phyloP scores from a whole-genome alignment of 1,140 invertebrate species.

The Ostrea edulis region DNA sequence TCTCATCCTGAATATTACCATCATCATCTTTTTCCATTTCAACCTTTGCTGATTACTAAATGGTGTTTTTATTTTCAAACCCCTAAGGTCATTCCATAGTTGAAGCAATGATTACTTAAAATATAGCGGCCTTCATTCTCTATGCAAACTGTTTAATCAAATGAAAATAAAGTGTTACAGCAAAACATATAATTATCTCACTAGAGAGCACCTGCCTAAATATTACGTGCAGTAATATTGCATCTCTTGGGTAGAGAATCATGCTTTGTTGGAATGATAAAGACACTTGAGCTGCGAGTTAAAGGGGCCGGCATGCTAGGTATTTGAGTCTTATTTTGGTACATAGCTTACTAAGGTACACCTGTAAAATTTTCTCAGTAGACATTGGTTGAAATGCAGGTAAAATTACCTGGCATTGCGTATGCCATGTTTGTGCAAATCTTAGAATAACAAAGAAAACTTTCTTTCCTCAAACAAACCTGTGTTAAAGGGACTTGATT shows the following conservation, averaged over 20 bases:
- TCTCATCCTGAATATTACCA: not conserved
- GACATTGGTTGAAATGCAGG: conserved; percentile 32
- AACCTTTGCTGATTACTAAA: not conserved
- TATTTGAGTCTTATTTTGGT: conserved; percentile 32
- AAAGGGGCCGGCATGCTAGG: conserved; percentile 25
- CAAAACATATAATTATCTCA: conserved; percentile 15
- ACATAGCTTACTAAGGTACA: conserved; percentile 19
- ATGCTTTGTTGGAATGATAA: conserved; percentile 16
- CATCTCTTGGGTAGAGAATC: not conserved
- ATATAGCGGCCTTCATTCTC: conserved; percentile 8
- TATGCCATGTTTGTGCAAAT: conserved; percentile 38
- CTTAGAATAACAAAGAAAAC: conserved; percentile 25
- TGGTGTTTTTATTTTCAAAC: not conserved
- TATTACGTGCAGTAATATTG: conserved; percentile 25
- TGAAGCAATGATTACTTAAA: conserved; percentile 7
- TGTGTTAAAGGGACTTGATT: conserved; percentile 23
- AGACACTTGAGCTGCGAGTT: conserved; percentile 23
- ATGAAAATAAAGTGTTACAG: conserved; percentile 33
- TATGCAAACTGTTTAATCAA: conserved; percentile 24
- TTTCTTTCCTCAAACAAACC: conserved; percentile 30
- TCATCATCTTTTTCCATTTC: not conserved
- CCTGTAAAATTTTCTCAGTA: conserved; percentile 29
- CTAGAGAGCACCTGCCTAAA: conserved; percentile 27
- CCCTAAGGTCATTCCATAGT: not conserved
- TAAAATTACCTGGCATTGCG: conserved; percentile 34